Evolutionary conservation across 1,140 invertebrate species (phyloP), one percentile per base, ranked within the genome.

Genomic region (Dendrolimus punctatus): DNA sequence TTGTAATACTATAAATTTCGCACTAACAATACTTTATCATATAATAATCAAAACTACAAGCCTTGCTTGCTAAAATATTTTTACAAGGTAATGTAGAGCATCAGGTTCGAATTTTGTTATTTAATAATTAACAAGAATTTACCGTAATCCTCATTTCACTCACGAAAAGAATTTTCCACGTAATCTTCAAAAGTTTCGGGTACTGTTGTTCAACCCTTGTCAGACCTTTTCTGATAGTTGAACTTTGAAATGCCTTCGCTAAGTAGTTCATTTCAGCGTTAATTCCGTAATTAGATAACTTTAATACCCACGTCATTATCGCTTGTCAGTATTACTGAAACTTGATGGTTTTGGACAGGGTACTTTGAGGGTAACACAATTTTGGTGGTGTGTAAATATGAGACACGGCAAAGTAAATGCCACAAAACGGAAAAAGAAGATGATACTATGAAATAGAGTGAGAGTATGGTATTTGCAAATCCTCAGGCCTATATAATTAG

Each of bases 131-230:
- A n/a, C n/a, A n/a, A n/a, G n/a, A n/a, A n/a, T n/a, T n/a, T n/a
- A n/a, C n/a, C n/a, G n/a, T n/a, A n/a, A n/a, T n/a, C n/a, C n/a
- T n/a, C n/a, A n/a, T n/a, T n/a, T n/a, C n/a, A n/a, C n/a, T n/a
- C n/a, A 44, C 48, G 10, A 49, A 3, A 51, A 51, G 50, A n/a
- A n/a, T n/a, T n/a, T n/a, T n/a, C n/a, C n/a, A n/a, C n/a, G 51
- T 65, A 65, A 63, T 63, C 66, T 65, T 63, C 51, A 52, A 58
- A 58, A 70, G 59, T 70, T 70, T 51, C 50, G 37, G 40, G 46
- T 55, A 44, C 39, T 46, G 49, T 50, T 57, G 44, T 54, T 57
- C 46, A 45, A 67, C 65, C 62, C 68, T 64, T 60, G 61, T 67
- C 61, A 62, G 56, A 51, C 58, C 55, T 59, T 56, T 54, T 56